Evolutionary conservation across 2,888 invertebrate species (phyloP), one percentile per base, ranked within the genome.

Genomic region (Ferrisia virgata): DNA sequence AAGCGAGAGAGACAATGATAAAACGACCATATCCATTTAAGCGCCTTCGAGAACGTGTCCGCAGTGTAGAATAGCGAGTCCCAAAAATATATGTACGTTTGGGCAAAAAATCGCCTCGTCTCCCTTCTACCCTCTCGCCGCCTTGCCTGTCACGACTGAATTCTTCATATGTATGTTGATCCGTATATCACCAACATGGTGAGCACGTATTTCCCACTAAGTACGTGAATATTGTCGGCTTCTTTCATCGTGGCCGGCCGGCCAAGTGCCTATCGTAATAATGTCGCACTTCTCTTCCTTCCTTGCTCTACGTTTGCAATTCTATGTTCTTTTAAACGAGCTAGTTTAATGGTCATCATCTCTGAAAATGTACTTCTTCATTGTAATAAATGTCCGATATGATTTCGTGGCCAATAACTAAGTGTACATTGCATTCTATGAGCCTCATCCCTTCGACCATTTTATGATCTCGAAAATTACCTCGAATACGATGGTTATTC

Each of bases 181-280:
- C 72, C 58, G n/a, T 4, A 6, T n/a, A 25, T 5, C 72, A n/a
- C 33, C 33, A n/a, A 4, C 33, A 18, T 18, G n/a, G n/a, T n/a
- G 2, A 15, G 72, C 72, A 72, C 72, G 72, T 72, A 72, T 72
- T 72, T 18, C 72, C 33, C 33, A 18, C 72, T 36, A 72, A 72
- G 33, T 72, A 72, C 72, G 72, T 72, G 72, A 72, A 72, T 33
- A 72, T 72, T 33, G 72, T 36, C 72, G 72, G 22, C 33, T 72
- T 72, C 33, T 33, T 18, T 18, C 18, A n/a, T 9, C 18, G 8
- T 18, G n/a, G n/a, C 18, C 6, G 47, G 3, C 43, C 15, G 18
- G 47, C 9, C 47, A 18, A 47, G 33, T 64, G n/a, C 22, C 39
- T n/a, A 11, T 39, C 28, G 25, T 64, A 64, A 64, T 64, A 64